Percentiles rank a stretch among this genome's conserved stretches.
Evolutionary conservation across 2,113 vertebrate species (phyloP).

Genomic region (Nerophis ophidion): DNA sequence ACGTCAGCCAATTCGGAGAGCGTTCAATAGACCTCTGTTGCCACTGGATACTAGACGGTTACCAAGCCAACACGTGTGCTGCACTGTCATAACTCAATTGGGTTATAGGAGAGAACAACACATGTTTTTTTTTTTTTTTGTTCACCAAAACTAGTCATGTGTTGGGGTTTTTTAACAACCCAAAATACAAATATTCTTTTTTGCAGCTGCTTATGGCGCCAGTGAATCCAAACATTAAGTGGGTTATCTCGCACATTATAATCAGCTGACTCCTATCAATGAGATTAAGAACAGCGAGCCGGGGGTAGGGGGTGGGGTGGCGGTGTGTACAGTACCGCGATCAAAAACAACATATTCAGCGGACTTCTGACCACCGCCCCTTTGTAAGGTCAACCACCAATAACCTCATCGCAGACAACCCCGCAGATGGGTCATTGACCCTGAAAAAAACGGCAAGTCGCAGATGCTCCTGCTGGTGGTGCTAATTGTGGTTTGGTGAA

Average conservation of each 20-base stretch:
- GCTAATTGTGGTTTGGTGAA: background rate
- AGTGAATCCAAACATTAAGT: constrained; percentile 8
- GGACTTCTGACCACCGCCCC: constrained; percentile 18
- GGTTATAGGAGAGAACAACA: constrained; percentile 54
- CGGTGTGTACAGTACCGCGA: background rate
- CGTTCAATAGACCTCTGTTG: constrained; percentile 71
- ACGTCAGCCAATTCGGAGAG: constrained; percentile 59
- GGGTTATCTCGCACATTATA: constrained; percentile 9
- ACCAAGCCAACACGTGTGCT: constrained; percentile 72
- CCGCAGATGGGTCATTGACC: constrained; percentile 42
- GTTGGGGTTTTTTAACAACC: background rate
- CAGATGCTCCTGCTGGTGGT: constrained; percentile 45
- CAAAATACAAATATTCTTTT: constrained; percentile 2
- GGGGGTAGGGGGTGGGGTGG: background rate
- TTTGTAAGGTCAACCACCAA: constrained; percentile 39
- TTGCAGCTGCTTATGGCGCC: constrained; percentile 22
- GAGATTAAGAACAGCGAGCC: too few relatives aligned
- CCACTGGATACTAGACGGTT: constrained; percentile 73
- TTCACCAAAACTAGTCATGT: constrained; percentile 10
- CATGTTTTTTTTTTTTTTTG: constrained; percentile 42
- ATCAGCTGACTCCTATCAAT: background rate
- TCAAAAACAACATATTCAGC: constrained; percentile 20
- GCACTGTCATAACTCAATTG: constrained; percentile 61
- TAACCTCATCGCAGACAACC: constrained; percentile 42
- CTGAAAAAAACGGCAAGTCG: constrained; percentile 21